Evolutionary conservation across 2,888 invertebrate species (phyloP).

Genomic region (Cryptosula pallasiana): DNA sequence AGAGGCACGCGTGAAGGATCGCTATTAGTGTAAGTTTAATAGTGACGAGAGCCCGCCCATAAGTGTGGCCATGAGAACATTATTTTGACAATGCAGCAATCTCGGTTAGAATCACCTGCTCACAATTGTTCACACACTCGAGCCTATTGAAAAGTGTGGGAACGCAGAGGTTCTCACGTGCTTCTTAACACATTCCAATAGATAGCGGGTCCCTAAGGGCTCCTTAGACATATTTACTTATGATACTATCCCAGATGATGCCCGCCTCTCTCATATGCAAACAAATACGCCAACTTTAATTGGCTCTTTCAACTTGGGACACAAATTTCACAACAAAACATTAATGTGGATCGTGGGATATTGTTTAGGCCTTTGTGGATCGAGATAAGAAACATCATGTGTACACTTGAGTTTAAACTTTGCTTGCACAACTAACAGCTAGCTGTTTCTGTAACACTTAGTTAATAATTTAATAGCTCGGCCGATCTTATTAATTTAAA

Average conservation of each 20-base stretch:
- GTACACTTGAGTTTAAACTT: too few species aligned
- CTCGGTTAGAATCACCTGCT: constrained; percentile 1
- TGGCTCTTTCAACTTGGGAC: neutral
- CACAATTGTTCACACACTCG: constrained; percentile 20
- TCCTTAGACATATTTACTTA: constrained; percentile 22
- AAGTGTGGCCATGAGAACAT: constrained; percentile 12
- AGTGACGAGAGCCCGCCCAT: constrained; percentile 6
- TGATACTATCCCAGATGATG: neutral
- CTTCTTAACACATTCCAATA: constrained; percentile 4
- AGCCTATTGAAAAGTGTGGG: constrained; percentile 20
- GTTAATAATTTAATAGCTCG: too few species aligned
- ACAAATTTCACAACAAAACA: neutral
- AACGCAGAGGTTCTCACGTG: constrained; percentile 14
- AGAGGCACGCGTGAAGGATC: too few species aligned
- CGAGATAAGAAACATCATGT: too few species aligned
- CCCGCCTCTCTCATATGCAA: neutral
- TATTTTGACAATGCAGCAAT: constrained; percentile 1
- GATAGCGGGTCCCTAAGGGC: constrained; percentile 12
- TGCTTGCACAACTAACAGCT: too few species aligned
- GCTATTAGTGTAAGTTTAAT: neutral
- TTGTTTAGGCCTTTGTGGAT: neutral
- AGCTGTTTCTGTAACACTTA: too few species aligned
- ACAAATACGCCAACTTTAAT: neutral
- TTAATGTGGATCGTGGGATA: neutral
- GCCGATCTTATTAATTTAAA: too few species aligned